phyloP scores from a whole-genome alignment of 2,113 vertebrate genomes.

The Amphiprion percula region DNA sequence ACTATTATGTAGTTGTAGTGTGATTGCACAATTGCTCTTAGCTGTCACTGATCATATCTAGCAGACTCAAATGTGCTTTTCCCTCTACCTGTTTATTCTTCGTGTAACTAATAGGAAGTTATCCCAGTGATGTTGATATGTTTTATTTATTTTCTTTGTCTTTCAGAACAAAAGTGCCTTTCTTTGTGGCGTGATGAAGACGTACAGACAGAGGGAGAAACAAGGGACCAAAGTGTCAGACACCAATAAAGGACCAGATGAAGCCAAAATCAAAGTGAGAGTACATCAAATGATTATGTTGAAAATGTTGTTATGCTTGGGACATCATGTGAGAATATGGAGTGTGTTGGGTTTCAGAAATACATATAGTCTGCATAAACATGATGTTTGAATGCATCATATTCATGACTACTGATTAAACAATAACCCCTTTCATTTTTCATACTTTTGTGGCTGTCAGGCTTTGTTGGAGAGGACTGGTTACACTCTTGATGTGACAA shows the following conservation, averaged over 20 bases:
- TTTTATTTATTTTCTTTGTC: conserved; percentile 1
- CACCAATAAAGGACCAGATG: conserved; percentile 99
- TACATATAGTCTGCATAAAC: too few species aligned
- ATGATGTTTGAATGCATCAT: not conserved
- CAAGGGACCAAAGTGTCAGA: conserved; percentile 99
- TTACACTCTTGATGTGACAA: conserved; percentile 99
- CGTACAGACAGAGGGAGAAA: conserved; percentile 99
- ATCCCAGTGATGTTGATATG: not conserved
- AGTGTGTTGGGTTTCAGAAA: not conserved
- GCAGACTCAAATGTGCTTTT: not conserved
- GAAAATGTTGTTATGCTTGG: not conserved
- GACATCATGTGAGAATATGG: not conserved
- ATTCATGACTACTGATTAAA: not conserved
- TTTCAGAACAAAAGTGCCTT: conserved; percentile 99
- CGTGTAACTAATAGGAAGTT: not conserved
- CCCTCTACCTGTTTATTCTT: not conserved
- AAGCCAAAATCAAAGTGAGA: conserved; percentile 97
- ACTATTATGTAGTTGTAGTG: not conserved
- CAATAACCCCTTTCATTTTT: not conserved
- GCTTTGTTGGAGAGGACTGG: conserved; percentile 97
- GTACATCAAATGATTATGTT: not conserved
- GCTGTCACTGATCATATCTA: not conserved
- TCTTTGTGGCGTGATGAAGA: conserved; percentile 99
- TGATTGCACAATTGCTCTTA: conserved; percentile 14
- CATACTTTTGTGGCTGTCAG: conserved; percentile 76